phyloP scores from a whole-genome alignment of 2,888 invertebrate species.

The Rotaria magnacalcarata region DNA sequence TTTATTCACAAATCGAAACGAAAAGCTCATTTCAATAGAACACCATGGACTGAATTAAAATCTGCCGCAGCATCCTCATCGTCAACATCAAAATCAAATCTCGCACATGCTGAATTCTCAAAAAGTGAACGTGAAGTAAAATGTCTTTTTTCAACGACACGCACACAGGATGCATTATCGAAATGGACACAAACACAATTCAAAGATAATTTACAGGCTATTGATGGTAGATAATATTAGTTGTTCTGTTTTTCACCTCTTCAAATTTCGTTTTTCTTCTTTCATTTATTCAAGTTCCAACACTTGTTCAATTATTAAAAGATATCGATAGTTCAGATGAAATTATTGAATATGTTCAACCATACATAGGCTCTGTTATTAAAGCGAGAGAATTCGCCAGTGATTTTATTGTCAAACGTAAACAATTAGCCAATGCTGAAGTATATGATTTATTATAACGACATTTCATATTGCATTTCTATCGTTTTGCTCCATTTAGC shows the following conservation, averaged over 20 bases:
- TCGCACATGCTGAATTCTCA: background rate
- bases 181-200: constrained; percentile 34
- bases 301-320: constrained; percentile 24
- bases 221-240: background rate
- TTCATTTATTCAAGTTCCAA: background rate
- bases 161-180: background rate
- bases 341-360: constrained; percentile 33
- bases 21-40: background rate
- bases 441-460: background rate
- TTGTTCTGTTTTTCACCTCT: no score
- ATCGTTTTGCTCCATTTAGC: background rate
- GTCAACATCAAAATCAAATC: background rate
- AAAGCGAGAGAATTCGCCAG: constrained; percentile 21
- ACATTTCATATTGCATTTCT: background rate
- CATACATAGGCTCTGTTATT: background rate
- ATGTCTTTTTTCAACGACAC: background rate
- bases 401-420: constrained; percentile 7
- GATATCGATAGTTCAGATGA: constrained; percentile 27
- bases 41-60: constrained; percentile 36
- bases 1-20: no score
- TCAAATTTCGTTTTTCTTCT: background rate
- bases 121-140: constrained; percentile 24
- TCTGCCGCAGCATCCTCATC: background rate
- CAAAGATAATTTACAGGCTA: constrained; percentile 25
- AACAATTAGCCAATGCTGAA: constrained; percentile 32